These are phyloP conservation scores for Arenaria interpres DNA, from an alignment of 2,113 vertebrate species.

Conservation along the genomic window DNA sequence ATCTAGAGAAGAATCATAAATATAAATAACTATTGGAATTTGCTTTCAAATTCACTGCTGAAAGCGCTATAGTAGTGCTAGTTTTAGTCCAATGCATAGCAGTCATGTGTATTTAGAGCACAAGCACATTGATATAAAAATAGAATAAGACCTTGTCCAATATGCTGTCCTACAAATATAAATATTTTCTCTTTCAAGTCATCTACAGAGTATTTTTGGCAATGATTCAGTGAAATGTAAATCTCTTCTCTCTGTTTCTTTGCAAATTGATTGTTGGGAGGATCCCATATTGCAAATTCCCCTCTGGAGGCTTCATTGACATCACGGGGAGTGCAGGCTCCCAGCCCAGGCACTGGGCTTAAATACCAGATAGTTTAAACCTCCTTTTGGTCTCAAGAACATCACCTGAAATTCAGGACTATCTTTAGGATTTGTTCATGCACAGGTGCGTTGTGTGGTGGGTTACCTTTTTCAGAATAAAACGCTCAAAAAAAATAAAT, in stretches of 20 bases:
- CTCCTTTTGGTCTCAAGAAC: background rate
- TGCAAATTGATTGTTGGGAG: background rate
- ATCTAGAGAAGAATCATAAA: background rate
- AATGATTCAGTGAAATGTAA: background rate
- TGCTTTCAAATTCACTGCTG: background rate
- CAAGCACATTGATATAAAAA: background rate
- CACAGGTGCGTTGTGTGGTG: background rate
- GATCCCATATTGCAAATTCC: background rate
- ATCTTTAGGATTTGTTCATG: background rate
- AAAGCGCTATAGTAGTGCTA: background rate
- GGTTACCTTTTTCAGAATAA: background rate
- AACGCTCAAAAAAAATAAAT: background rate
- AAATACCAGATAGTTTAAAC: background rate
- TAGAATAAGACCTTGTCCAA: background rate
- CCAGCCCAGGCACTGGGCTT: background rate
- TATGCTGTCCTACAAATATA: background rate
- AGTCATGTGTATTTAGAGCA: background rate
- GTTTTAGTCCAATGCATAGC: background rate
- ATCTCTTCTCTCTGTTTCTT: background rate
- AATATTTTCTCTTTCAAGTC: background rate
- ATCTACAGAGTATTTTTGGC: background rate
- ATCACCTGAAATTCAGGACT: background rate
- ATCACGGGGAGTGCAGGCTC: background rate
- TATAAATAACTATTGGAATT: background rate
- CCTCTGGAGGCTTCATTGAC: background rate